Base-by-base conservation (phyloP, 1,140 invertebrate genomes). In the Drosophila repleta region DNA sequence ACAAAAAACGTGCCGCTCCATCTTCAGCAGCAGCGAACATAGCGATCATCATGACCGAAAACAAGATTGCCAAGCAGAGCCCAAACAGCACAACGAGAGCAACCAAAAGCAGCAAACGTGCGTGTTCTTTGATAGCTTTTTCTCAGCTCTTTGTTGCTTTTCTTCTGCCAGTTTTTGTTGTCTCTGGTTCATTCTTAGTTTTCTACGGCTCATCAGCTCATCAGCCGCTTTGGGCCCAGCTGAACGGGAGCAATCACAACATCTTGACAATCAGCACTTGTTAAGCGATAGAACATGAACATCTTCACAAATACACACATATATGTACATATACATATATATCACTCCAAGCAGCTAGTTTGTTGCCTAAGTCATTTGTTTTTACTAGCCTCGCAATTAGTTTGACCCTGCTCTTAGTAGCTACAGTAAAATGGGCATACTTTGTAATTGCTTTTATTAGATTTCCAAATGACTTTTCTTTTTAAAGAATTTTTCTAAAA, bases 1-100 rank as follows among this genome's bases (percentile, higher is more conserved):
- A 65, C 63, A 57, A 66, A 48, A 57, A 71, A 75, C 71, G 56
- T 61, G 63, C 58, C 62, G 66, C 65, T 15, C 29, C 20, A 41
- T 24, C 41, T 45, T 39, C 58, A 62, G 55, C 76, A 56, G 48
- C 52, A 62, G 51, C 46, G 53, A 49, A 8, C n/a, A 66, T 61
- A 83, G 62, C 62, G 79, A 87, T 84, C 83, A 74, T 77, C 81
- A 80, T 84, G 68, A 80, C 66, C 64, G 66, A 57, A 85, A 88
- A 88, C 83, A 65, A 88, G 83, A 87, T 88, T 87, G 77, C 67
- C 8, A 5, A 29, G 8, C 52, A 35, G 21, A n/a, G n/a, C n/a
- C n/a, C n/a, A 78, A 52, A 35, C 49, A 29, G 11, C 43, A 46
- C 49, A 56, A 70, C 15, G 29, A 67, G 35, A 13, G 4, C 52